phyloP scores from a whole-genome alignment of 2,113 vertebrate genomes.

The Apistogramma diplotaenia region DNA sequence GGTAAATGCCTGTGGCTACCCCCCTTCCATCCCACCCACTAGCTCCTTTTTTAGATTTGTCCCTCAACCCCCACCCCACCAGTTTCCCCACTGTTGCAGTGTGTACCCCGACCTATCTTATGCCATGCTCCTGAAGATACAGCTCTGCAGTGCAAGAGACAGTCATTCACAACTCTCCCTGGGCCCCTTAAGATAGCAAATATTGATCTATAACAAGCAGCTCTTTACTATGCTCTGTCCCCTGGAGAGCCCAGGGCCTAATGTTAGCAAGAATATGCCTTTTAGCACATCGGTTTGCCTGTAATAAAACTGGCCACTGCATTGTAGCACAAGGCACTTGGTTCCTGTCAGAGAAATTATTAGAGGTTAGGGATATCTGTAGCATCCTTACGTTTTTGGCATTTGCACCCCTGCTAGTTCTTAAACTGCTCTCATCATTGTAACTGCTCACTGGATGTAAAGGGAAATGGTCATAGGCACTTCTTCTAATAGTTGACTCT shows the following conservation, averaged over 20 bases:
- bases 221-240: slow-evolving; percentile 37
- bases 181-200: slow-evolving; percentile 33
- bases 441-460: not conserved
- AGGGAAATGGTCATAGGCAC: not conserved
- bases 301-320: slow-evolving; percentile 55
- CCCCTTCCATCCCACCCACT: slow-evolving; percentile 35
- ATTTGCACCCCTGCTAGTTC: not conserved
- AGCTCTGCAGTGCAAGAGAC: slow-evolving; percentile 1
- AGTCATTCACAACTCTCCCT: slow-evolving; percentile 39
- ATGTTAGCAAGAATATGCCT: slow-evolving; percentile 41
- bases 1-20: slow-evolving; percentile 70
- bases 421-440: slow-evolving; percentile 4
- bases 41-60: slow-evolving; percentile 48
- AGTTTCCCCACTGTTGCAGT: slow-evolving; percentile 44
- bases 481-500: not conserved
- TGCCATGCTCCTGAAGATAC: slow-evolving; percentile 16
- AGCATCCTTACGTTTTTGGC: not conserved
- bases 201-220: slow-evolving; percentile 50
- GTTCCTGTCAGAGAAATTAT: slow-evolving; percentile 31
- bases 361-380: not conserved
- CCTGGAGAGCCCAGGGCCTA: slow-evolving; percentile 10
- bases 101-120: not conserved
- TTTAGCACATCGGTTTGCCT: slow-evolving; percentile 36
- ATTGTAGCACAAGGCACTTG: slow-evolving; percentile 41
- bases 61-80: not conserved